These are phyloP conservation scores for Cryptus viduatorius DNA, from an alignment of 2,888 invertebrate species.

Conservation along the genomic window DNA sequence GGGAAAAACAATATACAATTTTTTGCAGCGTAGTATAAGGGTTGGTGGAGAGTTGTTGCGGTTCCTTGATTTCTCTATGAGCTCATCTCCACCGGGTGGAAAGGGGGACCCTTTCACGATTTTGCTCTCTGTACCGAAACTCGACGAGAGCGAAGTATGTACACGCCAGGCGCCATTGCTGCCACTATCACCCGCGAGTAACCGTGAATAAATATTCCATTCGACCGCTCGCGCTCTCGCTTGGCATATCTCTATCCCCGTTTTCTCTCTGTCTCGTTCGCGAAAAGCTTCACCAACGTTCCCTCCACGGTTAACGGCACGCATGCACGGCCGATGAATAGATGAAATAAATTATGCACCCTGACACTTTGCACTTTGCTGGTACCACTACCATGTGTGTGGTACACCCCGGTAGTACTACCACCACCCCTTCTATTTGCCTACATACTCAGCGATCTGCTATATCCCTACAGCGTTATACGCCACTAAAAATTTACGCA, in stretches of 20 bases:
- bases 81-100: not conserved
- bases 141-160: conserved; percentile 30
- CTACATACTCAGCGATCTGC: not conserved
- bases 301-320: conserved; percentile 61
- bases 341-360: conserved; percentile 78
- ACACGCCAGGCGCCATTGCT: conserved; percentile 31
- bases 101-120: not conserved
- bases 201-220: conserved; percentile 75
- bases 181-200: conserved; percentile 47
- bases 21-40: conserved; percentile 7
- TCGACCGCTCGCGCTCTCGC: conserved; percentile 65
- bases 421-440: not conserved
- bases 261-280: conserved; percentile 40
- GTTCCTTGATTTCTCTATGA: not conserved
- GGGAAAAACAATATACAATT: conserved; percentile 72
- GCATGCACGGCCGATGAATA: conserved; percentile 70
- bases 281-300: conserved; percentile 53
- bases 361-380: conserved; percentile 71
- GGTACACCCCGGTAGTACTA: not conserved
- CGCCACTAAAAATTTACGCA: conserved; percentile 58
- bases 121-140: conserved; percentile 31
- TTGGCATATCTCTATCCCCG: conserved; percentile 20
- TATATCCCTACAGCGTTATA: not conserved
- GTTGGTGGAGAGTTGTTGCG: not conserved
- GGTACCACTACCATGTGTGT: conserved; percentile 43